Base-by-base conservation (phyloP, 2,113 vertebrate species). In the Bos javanicus region DNA sequence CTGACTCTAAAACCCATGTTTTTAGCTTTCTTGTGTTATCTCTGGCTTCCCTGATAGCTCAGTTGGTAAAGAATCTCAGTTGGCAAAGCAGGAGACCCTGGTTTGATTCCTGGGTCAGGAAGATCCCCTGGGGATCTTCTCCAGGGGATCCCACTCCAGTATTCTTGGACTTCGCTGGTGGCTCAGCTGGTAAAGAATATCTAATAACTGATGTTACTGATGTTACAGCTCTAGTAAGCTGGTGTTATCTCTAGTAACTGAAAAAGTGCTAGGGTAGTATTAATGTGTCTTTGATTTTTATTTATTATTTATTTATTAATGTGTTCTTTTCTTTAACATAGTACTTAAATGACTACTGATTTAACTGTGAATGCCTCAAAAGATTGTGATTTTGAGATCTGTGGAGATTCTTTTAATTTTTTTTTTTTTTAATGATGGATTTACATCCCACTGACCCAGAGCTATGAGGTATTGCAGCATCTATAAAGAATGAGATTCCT, bases 281-380 rank as follows among this genome's bases (percentile, higher is more conserved):
- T 11, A 59, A 21, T 9, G 2, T 85, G 15, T 76, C 80, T 57
- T 92, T 84, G 62, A 64, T 74, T 85, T 93, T 36, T 36, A 36
- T 36, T 36, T 36, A 36, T 36, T 36, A 36, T 36, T 36, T 36
- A 36, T 36, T 36, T 36, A 36, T 36, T 36, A 36, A 36, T 36
- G 36, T 74, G 85, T 93, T 90, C 9, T 94, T 95, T 87, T n/a
- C 52, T 80, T 52, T 93, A 81, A 78, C 48, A 36, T 36, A 28
- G 33, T 76, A 50, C 43, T 95, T 94, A 93, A 80, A 48, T 90
- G 56, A 86, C 9, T 21, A 56, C 43, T 46, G 46, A 64, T 36
- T 21, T 83, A 56, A 64, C 9, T 19, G n/a, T 39, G 10, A 74
- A 93, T 67, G 48, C n/a, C 43, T 89, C 16, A 30, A 23, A 82